Base-by-base conservation (phyloP, 2,888 invertebrate species). In the Megaustenia siamemsis region DNA sequence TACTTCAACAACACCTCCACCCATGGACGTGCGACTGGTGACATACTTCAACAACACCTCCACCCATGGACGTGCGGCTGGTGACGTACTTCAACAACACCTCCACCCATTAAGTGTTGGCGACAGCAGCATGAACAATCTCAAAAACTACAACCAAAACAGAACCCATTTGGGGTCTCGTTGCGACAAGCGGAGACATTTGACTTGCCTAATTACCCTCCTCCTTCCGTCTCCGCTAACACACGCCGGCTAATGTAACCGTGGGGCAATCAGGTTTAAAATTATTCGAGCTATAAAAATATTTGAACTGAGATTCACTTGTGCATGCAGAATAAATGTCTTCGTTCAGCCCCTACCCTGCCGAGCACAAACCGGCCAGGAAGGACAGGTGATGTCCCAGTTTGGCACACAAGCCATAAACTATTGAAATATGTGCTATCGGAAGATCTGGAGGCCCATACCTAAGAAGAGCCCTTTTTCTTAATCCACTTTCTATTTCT, bases 331-430 rank as follows among this genome's bases (percentile, higher is more conserved):
- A 10, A n/a, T 2, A n/a, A n/a, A 60, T 60, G 53, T 53, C 8
- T 3, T 24, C 3, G 53, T 21, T 10, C 28, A 60, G 60, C 24
- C 60, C 28, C 28, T 12, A 60, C 43, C n/a, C 6, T 12, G n/a
- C 10, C 71, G n/a, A 24, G 6, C 43, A 4, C n/a, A 24, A 15
- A 71, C 15, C 5, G 43, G n/a, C 43, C 18, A 71, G 43, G 12
- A 43, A 40, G 71, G 43, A 38, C 71, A 71, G 71, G 71, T 71
- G 71, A 71, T n/a, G 43, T 43, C 40, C 24, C 10, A 71, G 43
- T 71, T 1, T 24, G 40, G 6, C 40, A 40, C 4, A 43, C 4
- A 71, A 71, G 43, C 12, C 71, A 71, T 71, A 40, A 71, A 71
- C 40, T 38, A 28, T 40, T 21, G 15, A 68, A 68, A 35, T 43